These are phyloP conservation scores for Sebastes kiyomatsui DNA, from an alignment of 2,797 vertebrate species.

Conservation along the genomic window DNA sequence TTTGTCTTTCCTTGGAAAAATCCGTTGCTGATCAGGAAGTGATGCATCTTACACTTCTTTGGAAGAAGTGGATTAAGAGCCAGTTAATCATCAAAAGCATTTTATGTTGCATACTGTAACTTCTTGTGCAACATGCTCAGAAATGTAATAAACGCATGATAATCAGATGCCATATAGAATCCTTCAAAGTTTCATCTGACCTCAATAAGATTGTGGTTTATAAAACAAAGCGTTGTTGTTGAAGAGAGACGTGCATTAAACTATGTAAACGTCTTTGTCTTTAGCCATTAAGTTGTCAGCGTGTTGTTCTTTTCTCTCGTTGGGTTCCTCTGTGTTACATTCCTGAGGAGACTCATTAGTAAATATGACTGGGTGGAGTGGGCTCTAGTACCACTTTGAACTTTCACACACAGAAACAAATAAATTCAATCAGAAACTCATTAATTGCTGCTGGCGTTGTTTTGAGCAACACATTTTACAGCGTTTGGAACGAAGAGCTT, in stretches of 20 bases:
- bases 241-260: background rate
- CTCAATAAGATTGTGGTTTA: background rate
- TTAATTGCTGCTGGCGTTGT: conserved; percentile 22
- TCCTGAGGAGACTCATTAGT: conserved; percentile 63
- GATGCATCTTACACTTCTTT: background rate
- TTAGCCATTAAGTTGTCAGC: conserved; percentile 40
- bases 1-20: background rate
- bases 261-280: conserved; percentile 31
- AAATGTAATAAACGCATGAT: background rate
- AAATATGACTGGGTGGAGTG: conserved; percentile 47
- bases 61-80: background rate
- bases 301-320: conserved; percentile 13
- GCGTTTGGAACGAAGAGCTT: background rate
- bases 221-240: conserved; percentile 9
- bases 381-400: conserved; percentile 45
- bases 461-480: conserved; percentile 15
- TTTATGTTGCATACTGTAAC: background rate
- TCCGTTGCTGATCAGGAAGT: background rate
- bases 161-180: background rate
- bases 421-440: conserved; percentile 28
- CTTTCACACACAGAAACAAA: conserved; percentile 29
- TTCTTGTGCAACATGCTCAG: background rate
- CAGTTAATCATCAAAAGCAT: background rate
- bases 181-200: background rate
- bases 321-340: conserved; percentile 38